phyloP scores from a whole-genome alignment of 2,113 vertebrate genomes.

The Equus przewalskii region DNA sequence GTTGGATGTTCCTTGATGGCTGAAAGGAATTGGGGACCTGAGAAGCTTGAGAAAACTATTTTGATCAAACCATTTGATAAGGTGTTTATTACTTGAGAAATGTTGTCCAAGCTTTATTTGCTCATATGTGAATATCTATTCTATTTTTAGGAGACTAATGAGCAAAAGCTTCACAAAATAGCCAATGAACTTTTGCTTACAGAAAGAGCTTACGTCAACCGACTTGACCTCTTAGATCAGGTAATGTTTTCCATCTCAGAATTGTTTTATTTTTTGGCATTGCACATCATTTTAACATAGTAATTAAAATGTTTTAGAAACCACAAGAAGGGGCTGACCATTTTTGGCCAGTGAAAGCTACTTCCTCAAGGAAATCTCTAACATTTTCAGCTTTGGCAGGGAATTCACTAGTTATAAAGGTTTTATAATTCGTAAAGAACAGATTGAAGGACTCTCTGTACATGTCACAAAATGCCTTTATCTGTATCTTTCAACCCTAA shows the following conservation, averaged over 20 bases:
- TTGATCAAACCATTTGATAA: background rate
- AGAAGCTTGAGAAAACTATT: background rate
- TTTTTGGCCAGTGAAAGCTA: background rate
- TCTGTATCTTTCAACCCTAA: background rate
- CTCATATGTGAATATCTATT: conserved; percentile 51
- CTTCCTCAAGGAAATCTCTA: conserved; percentile 71
- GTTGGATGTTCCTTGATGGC: background rate
- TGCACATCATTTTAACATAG: background rate
- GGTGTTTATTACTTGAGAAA: conserved; percentile 9
- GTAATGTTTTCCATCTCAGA: conserved; percentile 78
- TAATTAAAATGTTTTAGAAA: conserved; percentile 30
- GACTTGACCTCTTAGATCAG: conserved; percentile 94
- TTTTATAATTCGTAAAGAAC: background rate
- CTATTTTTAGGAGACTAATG: conserved; percentile 93
- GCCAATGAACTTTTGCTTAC: conserved; percentile 97
- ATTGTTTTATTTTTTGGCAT: conserved; percentile 4
- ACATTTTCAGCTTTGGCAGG: background rate
- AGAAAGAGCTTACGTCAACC: conserved; percentile 95
- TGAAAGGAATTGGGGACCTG: background rate
- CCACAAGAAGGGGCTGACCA: background rate
- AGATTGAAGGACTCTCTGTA: background rate
- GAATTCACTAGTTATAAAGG: conserved; percentile 10
- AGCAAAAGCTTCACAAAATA: conserved; percentile 97
- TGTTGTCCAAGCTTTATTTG: background rate
- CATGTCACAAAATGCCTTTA: background rate